These are phyloP conservation scores for Syndactyla subalaris DNA, from an alignment of 2,797 vertebrate species.

Conservation along the genomic window DNA sequence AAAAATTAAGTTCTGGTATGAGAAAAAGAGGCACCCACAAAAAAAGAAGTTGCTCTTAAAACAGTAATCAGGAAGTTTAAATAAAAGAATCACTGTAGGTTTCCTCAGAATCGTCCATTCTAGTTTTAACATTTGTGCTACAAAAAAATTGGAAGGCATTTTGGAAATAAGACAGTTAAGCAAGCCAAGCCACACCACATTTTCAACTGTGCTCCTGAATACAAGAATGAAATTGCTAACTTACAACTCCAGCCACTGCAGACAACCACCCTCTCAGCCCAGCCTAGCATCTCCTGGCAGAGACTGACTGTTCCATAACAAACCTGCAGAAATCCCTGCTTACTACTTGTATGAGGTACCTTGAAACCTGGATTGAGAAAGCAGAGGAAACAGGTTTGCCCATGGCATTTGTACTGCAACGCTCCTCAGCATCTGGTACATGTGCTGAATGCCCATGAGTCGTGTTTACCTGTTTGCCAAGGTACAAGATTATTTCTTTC, in stretches of 20 bases:
- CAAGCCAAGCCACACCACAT: not conserved
- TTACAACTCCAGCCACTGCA: not conserved
- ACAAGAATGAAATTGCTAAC: not conserved
- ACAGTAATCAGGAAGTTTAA: not conserved
- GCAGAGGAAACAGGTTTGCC: not conserved
- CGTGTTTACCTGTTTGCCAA: not conserved
- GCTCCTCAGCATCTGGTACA: not conserved
- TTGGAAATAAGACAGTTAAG: not conserved
- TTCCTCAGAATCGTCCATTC: not conserved
- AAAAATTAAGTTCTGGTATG: not conserved
- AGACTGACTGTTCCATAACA: not conserved
- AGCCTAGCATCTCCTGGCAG: not conserved
- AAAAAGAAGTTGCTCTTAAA: not conserved
- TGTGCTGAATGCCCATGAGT: not conserved
- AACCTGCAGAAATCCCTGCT: not conserved
- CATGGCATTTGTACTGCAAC: not conserved
- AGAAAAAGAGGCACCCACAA: not conserved
- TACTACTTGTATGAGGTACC: not conserved
- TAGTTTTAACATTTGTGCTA: not conserved
- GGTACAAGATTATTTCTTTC: not conserved
- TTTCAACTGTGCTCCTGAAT: not conserved
- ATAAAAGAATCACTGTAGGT: not conserved
- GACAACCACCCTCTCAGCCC: not conserved
- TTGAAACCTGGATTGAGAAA: not conserved
- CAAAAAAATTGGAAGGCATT: not conserved